A percentile compares a stretch with the other conserved stretches of the same genome.
phyloP scores from a whole-genome alignment of 2,113 vertebrate genomes.

The Gallinago media region DNA sequence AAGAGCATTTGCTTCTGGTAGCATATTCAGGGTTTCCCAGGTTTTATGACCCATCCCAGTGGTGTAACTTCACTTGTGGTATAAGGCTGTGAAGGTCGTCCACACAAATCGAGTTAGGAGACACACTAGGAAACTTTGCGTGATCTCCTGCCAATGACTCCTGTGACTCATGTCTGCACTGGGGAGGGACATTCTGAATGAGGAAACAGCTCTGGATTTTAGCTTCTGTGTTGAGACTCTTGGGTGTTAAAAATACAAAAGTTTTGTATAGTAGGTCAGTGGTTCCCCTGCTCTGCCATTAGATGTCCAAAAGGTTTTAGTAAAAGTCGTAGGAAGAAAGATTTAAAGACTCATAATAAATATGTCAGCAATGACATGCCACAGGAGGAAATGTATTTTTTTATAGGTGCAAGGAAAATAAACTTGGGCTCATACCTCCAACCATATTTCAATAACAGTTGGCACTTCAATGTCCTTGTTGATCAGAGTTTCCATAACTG shows the following conservation, averaged over 20 bases:
- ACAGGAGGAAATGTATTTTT: neutral
- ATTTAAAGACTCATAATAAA: neutral
- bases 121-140: rapidly evolving
- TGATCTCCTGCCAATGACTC: neutral
- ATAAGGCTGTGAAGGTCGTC: neutral
- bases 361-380: neutral
- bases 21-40: neutral
- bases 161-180: rapidly evolving
- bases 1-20: neutral
- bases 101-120: neutral
- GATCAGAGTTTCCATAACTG: neutral
- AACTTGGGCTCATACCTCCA: neutral
- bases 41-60: neutral
- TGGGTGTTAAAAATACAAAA: neutral
- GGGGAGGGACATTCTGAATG: neutral
- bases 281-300: neutral
- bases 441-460: neutral
- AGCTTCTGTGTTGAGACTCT: neutral
- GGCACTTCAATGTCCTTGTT: neutral
- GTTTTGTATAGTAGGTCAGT: neutral
- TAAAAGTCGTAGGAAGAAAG: neutral
- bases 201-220: neutral
- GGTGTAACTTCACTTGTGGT: neutral
- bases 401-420: neutral
- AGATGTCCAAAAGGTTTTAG: neutral